phyloP scores from a whole-genome alignment of 2,888 invertebrate genomes.

The Cantharis lateralis region DNA sequence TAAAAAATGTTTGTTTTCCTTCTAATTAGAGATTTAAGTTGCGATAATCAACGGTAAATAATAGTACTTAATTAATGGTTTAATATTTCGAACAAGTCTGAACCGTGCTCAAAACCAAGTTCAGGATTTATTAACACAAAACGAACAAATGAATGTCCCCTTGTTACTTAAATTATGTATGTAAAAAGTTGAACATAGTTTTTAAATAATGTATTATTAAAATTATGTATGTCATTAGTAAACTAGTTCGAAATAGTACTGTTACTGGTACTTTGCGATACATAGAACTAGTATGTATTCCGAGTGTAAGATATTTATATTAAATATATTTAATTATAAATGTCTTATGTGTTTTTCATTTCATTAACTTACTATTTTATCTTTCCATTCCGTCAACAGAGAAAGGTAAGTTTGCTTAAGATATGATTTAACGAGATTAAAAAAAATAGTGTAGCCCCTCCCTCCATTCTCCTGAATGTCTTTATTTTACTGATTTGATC shows the following conservation, averaged over 20 bases:
- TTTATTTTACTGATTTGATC: too few species aligned
- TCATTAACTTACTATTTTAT: not conserved
- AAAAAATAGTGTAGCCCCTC: too few species aligned
- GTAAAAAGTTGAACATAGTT: slow-evolving; percentile 50
- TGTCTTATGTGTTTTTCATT: slow-evolving; percentile 37
- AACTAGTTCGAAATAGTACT: slow-evolving; percentile 54
- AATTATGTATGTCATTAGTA: slow-evolving; percentile 55
- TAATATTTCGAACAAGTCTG: slow-evolving; percentile 21
- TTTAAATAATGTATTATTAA: slow-evolving; percentile 46
- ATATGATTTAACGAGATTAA: too few species aligned
- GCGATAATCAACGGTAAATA: not conserved
- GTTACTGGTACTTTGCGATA: slow-evolving; percentile 44
- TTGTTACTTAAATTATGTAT: slow-evolving; percentile 37
- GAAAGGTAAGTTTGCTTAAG: too few species aligned
- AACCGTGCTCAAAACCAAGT: slow-evolving; percentile 29
- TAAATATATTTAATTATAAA: slow-evolving; percentile 59
- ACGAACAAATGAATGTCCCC: slow-evolving; percentile 22
- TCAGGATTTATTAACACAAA: slow-evolving; percentile 18
- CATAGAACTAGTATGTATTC: slow-evolving; percentile 56
- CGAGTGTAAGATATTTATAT: slow-evolving; percentile 59
- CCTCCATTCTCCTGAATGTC: too few species aligned
- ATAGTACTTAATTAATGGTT: slow-evolving; percentile 24
- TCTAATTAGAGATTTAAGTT: not conserved
- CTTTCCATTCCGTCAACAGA: not conserved
- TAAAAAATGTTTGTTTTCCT: not conserved